Evolutionary conservation across 2,113 vertebrate genomes (phyloP), one percentile per base, ranked within the genome.

Genomic region (Nymphicus hollandicus): DNA sequence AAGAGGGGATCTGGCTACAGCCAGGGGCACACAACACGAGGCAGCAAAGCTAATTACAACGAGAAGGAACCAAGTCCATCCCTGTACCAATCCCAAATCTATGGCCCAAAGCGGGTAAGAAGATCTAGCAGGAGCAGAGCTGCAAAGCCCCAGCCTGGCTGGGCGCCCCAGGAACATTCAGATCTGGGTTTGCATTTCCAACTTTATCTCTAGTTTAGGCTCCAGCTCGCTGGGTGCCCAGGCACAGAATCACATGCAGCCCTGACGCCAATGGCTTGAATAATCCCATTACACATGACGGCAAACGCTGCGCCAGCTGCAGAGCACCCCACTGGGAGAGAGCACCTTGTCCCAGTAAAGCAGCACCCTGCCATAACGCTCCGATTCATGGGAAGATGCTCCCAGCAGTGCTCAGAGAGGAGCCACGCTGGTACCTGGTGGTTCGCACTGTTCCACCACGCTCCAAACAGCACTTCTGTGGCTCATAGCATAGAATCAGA

Each of bases 201-300:
- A 91, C 81, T 86, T 89, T 73, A 86, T 70, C 91, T 93, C 81
- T 50, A 39, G 79, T 88, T 91, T 49, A 74, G 95, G 93, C 93
- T 88, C 0, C 65, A 52, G 95, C 91, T 89, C 17, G 4, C 81
- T 33, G 91, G 81, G 35, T 47, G 28, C 84, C 53, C 63, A 2
- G 72, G 78, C 91, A 58, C 88, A 44, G 15, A 28, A 88, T 85
- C 95, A 96, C 93, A 79, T 44, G 77, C 33, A 4, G 88, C 95
- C 93, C 86, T 95, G 93, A 96, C 69, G 86, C 90, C 91, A 92
- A 5, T 0, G 0, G 86, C 96, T 89, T 9, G 50, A 95, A 95
- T 96, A 94, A 96, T 94, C 96, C 37, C 90, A 86, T 96, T 95
- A 93, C 90, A 44, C 5, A 16, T 2, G 65, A 97, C 4, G 1